A percentile compares a stretch with the other conserved stretches of the same genome.
Conservation (phyloP, 2,888 invertebrate species). For the Gymnoscelis rufifasciata region DNA sequence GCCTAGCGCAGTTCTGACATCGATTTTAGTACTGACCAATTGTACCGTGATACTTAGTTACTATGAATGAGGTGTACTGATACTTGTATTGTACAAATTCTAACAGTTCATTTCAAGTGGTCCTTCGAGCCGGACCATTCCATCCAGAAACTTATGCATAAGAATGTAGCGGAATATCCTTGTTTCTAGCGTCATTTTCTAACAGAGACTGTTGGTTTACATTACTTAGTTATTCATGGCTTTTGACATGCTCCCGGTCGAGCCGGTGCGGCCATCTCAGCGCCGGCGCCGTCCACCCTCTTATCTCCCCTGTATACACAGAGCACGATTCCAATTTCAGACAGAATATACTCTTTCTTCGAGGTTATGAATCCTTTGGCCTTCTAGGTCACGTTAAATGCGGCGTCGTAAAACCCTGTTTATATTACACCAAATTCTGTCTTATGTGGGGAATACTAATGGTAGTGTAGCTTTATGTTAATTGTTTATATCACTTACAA, state of each 20-base stretch:
- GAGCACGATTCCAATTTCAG: constrained; percentile 53
- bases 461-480: constrained; percentile 8
- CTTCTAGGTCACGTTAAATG: constrained; percentile 32
- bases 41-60: too few relatives aligned
- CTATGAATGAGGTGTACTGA: too few relatives aligned
- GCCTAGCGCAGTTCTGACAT: too few relatives aligned
- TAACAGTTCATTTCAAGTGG: too few relatives aligned
- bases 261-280: constrained; percentile 26
- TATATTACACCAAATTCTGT: constrained; percentile 2
- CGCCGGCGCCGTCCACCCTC: constrained; percentile 35
- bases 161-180: too few relatives aligned
- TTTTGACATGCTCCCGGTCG: constrained; percentile 36
- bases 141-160: too few relatives aligned
- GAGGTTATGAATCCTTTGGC: constrained; percentile 36
- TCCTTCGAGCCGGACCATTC: constrained; percentile 9
- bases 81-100: too few relatives aligned
- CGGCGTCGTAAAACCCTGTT: constrained; percentile 6
- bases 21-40: too few relatives aligned
- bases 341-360: constrained; percentile 44
- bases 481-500: constrained; percentile 6
- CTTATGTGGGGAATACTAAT: constrained; percentile 7
- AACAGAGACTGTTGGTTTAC: constrained; percentile 45
- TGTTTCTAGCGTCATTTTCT: too few relatives aligned
- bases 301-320: constrained; percentile 51
- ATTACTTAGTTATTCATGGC: constrained; percentile 59